Evolutionary conservation across 2,797 vertebrate species (phyloP), one percentile per base, ranked within the genome.

Genomic region (Pseudochirops corinnae): DNA sequence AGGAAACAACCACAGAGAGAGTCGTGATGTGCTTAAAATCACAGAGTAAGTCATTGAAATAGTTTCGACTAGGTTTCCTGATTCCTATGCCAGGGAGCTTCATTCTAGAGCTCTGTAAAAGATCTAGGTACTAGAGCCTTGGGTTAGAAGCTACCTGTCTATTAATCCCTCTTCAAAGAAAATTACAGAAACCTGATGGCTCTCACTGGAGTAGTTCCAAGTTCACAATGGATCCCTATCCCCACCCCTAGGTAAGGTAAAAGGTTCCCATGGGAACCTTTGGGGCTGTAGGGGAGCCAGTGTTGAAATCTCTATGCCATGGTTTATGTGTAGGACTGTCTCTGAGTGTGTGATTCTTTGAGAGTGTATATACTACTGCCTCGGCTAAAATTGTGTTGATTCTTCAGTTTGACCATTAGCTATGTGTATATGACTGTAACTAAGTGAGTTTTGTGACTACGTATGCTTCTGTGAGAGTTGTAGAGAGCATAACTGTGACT

Each of bases 401-500:
- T 26, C 39, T 82, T 26, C 39, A 82, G 39, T 82, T 3, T 46
- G 39, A 46, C 7, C 21, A 11, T 46, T 46, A 26, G 39, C 39
- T 82, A 9, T 24, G n/a, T n/a, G 67, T 46, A 46, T 39, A 46
- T 10, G 74, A 46, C 74, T 46, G 39, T 82, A 46, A 26, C 7
- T 26, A 10, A 14, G 28, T 39, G 9, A 50, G 55, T 46, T 3
- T 56, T 62, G 50, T 55, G 91, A 55, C 18, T 0, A 0, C 21
- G 10, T 11, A 53, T 74, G n/a, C 21, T 24, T 87, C 16, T 13
- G 11, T 57, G 16, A 56, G 1, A 0, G 0, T 0, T 14, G 58
- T 24, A 52, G 46, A 26, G 3, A 46, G 39, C 9, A 11, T 46
- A 82, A 46, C 18, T 26, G 39, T 46, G 21, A 82, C 74, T 82